Conservation (phyloP, 2,888 invertebrate species). For the Pteria penguin region DNA sequence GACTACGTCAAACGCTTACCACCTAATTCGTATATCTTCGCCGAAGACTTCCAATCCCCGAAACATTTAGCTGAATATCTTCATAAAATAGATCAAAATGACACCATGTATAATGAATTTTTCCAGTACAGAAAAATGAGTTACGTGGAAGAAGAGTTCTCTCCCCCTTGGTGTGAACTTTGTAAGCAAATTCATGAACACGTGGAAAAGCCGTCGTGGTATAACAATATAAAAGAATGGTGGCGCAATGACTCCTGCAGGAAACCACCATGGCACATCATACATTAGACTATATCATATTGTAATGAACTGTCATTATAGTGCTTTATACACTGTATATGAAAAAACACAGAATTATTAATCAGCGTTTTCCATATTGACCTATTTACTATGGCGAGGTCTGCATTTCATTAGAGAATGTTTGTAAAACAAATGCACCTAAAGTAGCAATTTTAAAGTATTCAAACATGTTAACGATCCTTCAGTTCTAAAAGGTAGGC, state of each 20-base stretch:
- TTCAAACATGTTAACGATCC: no score
- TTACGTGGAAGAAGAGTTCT: background rate
- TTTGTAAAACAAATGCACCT: no score
- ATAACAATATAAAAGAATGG: background rate
- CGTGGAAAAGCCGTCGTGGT: background rate
- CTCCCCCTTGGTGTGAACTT: background rate
- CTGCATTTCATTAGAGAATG: no score
- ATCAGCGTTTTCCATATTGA: no score
- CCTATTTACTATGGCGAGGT: no score
- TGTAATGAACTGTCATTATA: no score
- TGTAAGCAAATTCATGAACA: background rate
- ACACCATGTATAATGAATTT: background rate
- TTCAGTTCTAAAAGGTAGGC: no score
- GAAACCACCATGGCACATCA: background rate
- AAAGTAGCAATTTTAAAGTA: no score
- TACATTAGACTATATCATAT: no score
- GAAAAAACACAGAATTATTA: no score
- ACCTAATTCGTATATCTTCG: background rate
- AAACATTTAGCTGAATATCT: background rate
- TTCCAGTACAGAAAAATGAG: background rate
- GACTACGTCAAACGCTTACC: background rate
- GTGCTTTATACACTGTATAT: no score
- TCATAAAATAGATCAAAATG: background rate
- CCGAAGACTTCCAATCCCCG: background rate
- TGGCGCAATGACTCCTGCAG: background rate